Evolutionary conservation across 2,797 vertebrate species (phyloP).

Genomic region (Eidolon dupreanum): DNA sequence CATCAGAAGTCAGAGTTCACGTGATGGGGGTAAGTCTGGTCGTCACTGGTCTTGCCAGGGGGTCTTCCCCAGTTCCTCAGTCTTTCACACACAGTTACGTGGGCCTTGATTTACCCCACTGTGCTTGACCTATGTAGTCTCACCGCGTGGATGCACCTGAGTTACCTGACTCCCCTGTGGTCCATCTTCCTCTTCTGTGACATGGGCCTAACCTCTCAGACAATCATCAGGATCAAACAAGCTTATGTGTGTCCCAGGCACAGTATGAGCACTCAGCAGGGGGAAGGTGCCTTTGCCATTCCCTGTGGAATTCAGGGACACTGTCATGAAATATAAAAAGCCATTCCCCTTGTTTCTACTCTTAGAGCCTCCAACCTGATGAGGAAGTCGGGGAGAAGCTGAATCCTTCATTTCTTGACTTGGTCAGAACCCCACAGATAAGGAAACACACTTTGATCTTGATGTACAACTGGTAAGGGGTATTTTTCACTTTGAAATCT

Average conservation of each 20-base stretch:
- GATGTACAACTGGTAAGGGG: conserved; percentile 94
- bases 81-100: rapidly evolving
- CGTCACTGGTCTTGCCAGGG: neutral
- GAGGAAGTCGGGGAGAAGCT: conserved; percentile 78
- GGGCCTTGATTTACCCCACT: rapidly evolving
- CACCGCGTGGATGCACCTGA: neutral
- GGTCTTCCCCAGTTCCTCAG: rapidly evolving
- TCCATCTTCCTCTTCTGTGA: neutral
- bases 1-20: neutral
- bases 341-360: neutral
- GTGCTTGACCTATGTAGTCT: neutral
- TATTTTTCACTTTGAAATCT: neutral
- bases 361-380: conserved; percentile 80
- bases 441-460: conserved; percentile 94
- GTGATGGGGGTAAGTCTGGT: rapidly evolving
- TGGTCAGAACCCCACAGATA: conserved; percentile 93
- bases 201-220: neutral
- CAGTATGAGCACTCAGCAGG: too few relatives aligned
- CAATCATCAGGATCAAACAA: neutral
- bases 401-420: conserved; percentile 89
- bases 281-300: rapidly evolving
- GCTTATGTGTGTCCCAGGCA: neutral
- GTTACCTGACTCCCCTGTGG: neutral
- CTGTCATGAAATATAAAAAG: neutral
- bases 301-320: rapidly evolving